A percentile compares a stretch with the other conserved stretches of the same genome.
Conservation (phyloP, 2,797 vertebrate species). For the Sebastes hubbsi region DNA sequence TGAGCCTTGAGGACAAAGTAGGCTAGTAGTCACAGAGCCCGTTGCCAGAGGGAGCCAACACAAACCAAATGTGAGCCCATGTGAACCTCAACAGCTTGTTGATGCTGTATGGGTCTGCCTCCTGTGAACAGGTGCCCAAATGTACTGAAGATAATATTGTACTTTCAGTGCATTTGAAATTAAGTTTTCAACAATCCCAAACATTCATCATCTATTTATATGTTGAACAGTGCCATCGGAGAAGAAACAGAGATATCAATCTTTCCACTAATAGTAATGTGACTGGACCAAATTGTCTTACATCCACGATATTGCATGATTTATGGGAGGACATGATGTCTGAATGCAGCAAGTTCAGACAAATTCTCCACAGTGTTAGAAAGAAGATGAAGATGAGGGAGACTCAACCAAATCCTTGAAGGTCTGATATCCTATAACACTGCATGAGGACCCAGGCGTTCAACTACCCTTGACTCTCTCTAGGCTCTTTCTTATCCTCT, state of each 20-base stretch:
- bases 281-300: neutral
- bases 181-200: neutral
- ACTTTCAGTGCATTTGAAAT: neutral
- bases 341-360: neutral
- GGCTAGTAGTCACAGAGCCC: neutral
- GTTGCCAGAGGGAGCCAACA: slow-evolving; percentile 1
- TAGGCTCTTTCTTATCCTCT: neutral
- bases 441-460: neutral
- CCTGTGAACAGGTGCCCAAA: neutral
- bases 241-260: neutral
- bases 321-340: neutral
- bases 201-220: neutral
- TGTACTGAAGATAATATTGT: neutral
- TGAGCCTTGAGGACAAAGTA: slow-evolving; percentile 8
- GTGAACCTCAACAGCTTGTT: neutral
- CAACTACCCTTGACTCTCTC: neutral
- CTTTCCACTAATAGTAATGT: neutral
- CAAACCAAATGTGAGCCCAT: neutral
- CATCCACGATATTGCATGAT: neutral
- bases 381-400: neutral
- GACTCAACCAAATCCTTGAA: neutral
- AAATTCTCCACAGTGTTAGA: neutral
- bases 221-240: neutral
- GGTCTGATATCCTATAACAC: neutral
- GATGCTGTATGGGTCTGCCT: neutral